A percentile compares a stretch with the other conserved stretches of the same genome.
These are phyloP conservation scores for Bombyx huttoni DNA, from an alignment of 2,888 invertebrate species.

Conservation along the genomic window DNA sequence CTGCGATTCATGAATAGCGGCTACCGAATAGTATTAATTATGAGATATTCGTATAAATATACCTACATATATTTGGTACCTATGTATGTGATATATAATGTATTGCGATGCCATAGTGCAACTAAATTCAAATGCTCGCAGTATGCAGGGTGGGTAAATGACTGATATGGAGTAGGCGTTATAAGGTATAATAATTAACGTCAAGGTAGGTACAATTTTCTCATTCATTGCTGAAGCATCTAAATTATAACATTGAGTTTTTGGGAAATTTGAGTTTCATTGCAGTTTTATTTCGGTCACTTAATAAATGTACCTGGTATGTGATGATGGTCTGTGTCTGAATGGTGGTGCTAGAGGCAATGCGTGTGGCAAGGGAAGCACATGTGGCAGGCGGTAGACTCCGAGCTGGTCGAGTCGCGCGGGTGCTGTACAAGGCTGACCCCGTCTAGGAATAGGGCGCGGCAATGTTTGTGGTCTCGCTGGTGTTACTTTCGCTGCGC, in stretches of 20 bases:
- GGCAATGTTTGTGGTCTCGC: constrained; percentile 73
- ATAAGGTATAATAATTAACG: background rate
- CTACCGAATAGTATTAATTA: background rate
- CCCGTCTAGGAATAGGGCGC: constrained; percentile 62
- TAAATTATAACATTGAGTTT: background rate
- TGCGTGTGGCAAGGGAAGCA: constrained; percentile 49
- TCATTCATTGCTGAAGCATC: background rate
- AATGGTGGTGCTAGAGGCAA: constrained; percentile 48
- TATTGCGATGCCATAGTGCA: background rate
- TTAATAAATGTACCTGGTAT: constrained; percentile 37
- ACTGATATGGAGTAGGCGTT: background rate
- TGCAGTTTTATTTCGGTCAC: background rate
- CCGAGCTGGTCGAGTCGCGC: constrained; percentile 78
- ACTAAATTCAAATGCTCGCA: background rate
- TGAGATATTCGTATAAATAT: constrained; percentile 2
- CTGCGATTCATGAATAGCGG: constrained; percentile 11
- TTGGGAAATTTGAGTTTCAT: background rate
- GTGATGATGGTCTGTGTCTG: constrained; percentile 48
- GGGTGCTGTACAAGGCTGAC: constrained; percentile 57
- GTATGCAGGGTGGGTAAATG: background rate
- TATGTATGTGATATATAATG: background rate
- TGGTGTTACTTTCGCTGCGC: constrained; percentile 89
- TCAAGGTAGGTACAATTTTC: background rate
- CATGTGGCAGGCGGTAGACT: constrained; percentile 75
- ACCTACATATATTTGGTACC: constrained; percentile 1